These are phyloP conservation scores for Seriola quinqueradiata DNA, from an alignment of 2,113 vertebrate genomes.

Conservation along the genomic window DNA sequence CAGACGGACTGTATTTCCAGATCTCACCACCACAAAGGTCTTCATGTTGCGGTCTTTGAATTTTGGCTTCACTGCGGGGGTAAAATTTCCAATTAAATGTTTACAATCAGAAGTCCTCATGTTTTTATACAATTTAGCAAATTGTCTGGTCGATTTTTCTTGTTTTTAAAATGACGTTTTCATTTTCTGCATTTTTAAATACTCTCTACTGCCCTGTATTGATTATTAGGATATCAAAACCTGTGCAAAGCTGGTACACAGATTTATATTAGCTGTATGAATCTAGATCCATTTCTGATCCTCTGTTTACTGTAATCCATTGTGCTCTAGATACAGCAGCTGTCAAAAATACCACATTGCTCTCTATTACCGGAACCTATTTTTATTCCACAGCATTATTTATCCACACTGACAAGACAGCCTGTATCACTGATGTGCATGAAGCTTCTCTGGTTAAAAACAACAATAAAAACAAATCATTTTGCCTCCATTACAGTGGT, in stretches of 20 bases:
- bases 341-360: not conserved
- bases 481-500: not conserved
- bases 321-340: not conserved
- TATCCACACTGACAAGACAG: not conserved
- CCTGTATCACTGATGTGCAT: not conserved
- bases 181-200: not conserved
- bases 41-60: conserved; percentile 85
- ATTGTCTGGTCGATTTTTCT: not conserved
- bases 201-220: not conserved
- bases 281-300: not conserved
- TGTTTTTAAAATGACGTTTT: not conserved
- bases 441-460: not conserved
- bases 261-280: not conserved
- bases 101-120: not conserved
- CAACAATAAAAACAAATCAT: not conserved
- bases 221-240: not conserved
- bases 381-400: not conserved
- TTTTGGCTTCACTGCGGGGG: conserved; percentile 86
- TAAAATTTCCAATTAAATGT: not conserved
- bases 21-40: conserved; percentile 83
- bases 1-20: conserved; percentile 86
- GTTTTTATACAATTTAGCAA: not conserved
- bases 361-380: not conserved
- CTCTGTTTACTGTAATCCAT: not conserved
- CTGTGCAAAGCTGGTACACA: not conserved